Evolutionary conservation across 2,888 invertebrate species (phyloP).

Genomic region (Theretra japonica): DNA sequence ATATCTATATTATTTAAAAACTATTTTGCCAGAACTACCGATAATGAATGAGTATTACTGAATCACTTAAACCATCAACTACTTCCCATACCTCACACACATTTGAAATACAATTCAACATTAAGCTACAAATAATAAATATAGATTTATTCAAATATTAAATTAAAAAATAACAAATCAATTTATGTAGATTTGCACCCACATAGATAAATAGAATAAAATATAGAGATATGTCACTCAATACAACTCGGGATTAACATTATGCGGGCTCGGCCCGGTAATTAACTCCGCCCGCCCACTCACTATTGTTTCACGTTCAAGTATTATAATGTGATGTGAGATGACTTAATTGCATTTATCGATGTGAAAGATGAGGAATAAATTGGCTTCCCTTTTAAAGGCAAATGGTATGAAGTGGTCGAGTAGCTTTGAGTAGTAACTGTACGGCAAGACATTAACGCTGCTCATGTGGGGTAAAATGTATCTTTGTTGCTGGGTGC

Average conservation of each 20-base stretch:
- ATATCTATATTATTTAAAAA: no score
- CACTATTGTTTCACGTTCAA: slow-evolving; percentile 31
- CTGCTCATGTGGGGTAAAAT: not conserved
- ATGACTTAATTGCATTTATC: slow-evolving; percentile 25
- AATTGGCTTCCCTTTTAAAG: slow-evolving; percentile 24
- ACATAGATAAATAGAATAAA: slow-evolving; percentile 27
- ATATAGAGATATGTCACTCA: slow-evolving; percentile 31
- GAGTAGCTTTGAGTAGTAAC: not conserved
- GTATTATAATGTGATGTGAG: slow-evolving; percentile 27
- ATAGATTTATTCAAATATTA: not conserved
- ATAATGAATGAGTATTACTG: no score
- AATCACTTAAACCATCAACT: no score
- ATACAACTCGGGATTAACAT: slow-evolving; percentile 41
- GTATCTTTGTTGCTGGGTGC: not conserved
- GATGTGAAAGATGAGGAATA: slow-evolving; percentile 25
- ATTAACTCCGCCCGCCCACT: slow-evolving; percentile 54
- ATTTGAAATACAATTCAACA: not conserved
- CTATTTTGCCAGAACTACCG: no score
- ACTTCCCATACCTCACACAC: no score
- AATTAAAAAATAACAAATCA: slow-evolving; percentile 36
- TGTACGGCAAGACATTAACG: not conserved
- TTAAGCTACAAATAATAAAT: not conserved
- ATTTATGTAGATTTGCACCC: slow-evolving; percentile 31
- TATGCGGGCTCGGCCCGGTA: slow-evolving; percentile 52
- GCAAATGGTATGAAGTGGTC: not conserved